phyloP scores from a whole-genome alignment of 2,113 vertebrate species.

The Macrotis lagotis region DNA sequence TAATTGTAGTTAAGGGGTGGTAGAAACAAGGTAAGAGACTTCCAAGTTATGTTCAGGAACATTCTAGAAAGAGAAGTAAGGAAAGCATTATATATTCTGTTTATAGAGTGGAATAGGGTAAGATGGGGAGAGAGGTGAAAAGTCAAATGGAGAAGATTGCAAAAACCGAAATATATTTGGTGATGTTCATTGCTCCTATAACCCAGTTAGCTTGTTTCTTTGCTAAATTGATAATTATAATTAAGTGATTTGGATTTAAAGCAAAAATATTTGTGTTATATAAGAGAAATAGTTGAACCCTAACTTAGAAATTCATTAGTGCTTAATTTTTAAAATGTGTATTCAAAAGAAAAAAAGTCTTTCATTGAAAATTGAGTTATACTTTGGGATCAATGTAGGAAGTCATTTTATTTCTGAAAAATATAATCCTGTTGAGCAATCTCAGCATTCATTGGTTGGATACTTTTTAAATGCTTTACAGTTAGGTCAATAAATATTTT shows the following conservation, averaged over 20 bases:
- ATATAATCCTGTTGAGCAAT: slow-evolving; percentile 40
- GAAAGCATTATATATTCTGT: not conserved
- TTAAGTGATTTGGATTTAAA: not conserved
- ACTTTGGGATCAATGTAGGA: not conserved
- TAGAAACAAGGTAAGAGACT: not conserved
- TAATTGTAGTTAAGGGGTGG: not conserved
- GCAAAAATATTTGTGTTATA: not conserved
- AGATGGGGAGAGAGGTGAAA: too few species aligned
- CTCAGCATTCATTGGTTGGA: not conserved
- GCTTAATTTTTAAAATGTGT: not conserved
- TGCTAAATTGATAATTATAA: not conserved
- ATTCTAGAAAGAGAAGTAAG: not conserved
- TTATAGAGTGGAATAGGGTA: not conserved
- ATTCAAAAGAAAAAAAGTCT: slow-evolving; percentile 29
- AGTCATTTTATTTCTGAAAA: slow-evolving; percentile 12
- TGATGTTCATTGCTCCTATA: not conserved
- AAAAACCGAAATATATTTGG: not conserved
- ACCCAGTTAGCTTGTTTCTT: not conserved
- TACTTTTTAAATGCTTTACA: slow-evolving; percentile 51
- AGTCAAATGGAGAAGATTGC: rapidly evolving
- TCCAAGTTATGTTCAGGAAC: not conserved
- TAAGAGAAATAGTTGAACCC: not conserved
- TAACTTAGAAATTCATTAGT: slow-evolving; percentile 19
- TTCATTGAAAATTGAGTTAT: slow-evolving; percentile 23
- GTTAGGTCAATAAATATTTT: slow-evolving; percentile 44